phyloP scores from a whole-genome alignment of 64 coral and sea anemone species.

The Acropora tenuis region DNA sequence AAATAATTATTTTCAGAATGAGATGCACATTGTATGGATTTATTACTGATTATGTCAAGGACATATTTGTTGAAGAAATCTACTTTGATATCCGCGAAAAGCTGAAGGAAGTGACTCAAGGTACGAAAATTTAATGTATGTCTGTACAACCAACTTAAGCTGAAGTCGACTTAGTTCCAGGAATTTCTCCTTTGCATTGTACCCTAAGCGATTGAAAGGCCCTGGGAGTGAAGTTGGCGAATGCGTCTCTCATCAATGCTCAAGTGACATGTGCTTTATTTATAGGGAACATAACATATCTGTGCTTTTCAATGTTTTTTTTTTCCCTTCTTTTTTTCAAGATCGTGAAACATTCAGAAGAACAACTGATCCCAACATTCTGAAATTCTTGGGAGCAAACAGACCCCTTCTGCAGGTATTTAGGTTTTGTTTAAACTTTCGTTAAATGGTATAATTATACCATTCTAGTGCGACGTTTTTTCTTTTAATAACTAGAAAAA shows the following conservation, averaged over 20 bases:
- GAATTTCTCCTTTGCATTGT: no score
- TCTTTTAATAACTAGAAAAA: no score
- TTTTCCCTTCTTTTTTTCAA: background rate
- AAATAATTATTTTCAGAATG: constrained; percentile 59
- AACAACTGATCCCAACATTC: constrained; percentile 76
- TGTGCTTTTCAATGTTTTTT: background rate
- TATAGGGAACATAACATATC: background rate
- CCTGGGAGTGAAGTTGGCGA: no score
- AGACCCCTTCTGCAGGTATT: constrained; percentile 89
- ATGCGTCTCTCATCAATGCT: no score
- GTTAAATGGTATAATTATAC: no score
- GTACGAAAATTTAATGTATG: background rate
- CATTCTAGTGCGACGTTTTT: no score
- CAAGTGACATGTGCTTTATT: background rate
- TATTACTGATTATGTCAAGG: constrained; percentile 98
- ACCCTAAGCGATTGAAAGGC: no score
- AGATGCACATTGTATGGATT: constrained; percentile 94
- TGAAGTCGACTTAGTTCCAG: no score
- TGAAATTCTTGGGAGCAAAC: constrained; percentile 77
- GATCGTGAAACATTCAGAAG: constrained; percentile 28
- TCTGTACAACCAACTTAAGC: no score
- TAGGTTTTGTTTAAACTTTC: no score
- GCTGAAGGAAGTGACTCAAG: constrained; percentile 74
- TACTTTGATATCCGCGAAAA: constrained; percentile 94
- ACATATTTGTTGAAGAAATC: constrained; percentile 95